Base-by-base conservation (phyloP, 2,888 invertebrate species). In the Brachyptera risi region DNA sequence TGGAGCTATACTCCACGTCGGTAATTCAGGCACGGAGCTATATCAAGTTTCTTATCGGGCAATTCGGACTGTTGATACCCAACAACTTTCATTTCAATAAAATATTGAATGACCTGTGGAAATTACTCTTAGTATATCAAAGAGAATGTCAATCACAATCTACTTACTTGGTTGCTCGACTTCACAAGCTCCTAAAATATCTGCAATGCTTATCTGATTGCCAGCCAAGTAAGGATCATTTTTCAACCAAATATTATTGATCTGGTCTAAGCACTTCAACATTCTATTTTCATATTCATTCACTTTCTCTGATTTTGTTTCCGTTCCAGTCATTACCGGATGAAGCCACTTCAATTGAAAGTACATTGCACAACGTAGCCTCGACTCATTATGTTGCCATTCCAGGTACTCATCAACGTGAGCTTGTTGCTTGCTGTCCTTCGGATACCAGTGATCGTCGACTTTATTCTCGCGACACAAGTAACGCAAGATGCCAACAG, bases 361-460 rank as follows among this genome's bases (percentile, higher is more conserved):
- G 59, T 74, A 73, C 71, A 75, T 73, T 3, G 77, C 74, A 60
- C 77, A 76, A 60, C 72, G 69, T 1, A 73, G 63, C 54, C 81
- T 68, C 2, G 76, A 73, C 64, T 78, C 79, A 17, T 73, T 59
- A 65, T 81, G 80, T 62, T 81, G 81, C 81, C 81, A 82, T 64
- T 77, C 74, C 61, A 79, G 69, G 67, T 78, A 78, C 64, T 80
- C 79, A 64, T 81, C 80, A 1, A 81, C 76, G 50, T 70, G 69
- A 0, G 79, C 79, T 67, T 74, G 73, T 60, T 69, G 66, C 59
- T 73, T 67, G 3, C 73, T 67, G 65, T 80, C 78, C 61, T 71
- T 71, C 0, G 80, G 80, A 67, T 80, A 81, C 81, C 81, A 82
- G 65, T 79, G 75, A 57, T 78, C 76, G 1, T 73, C 68, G 1